Conservation (phyloP, 2,113 vertebrate genomes). For the Peromyscus californicus region DNA sequence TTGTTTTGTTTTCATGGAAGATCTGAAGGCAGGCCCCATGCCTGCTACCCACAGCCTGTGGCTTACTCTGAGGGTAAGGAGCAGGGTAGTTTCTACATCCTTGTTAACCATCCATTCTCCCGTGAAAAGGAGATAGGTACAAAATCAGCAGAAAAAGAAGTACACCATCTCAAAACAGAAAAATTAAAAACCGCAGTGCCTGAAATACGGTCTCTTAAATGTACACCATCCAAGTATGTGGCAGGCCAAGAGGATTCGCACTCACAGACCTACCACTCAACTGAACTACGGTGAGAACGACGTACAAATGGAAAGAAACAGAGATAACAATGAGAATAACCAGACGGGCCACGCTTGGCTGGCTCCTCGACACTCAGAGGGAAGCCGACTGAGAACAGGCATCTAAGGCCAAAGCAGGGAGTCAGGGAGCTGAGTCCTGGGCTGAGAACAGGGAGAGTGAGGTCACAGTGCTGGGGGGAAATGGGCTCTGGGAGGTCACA, state of each 20-base stretch:
- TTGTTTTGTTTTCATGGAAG: background rate
- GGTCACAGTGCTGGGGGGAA: background rate
- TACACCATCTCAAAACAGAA: background rate
- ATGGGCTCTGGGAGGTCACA: background rate
- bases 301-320: background rate
- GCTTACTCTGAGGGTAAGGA: background rate
- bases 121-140: slow-evolving; percentile 40
- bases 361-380: background rate
- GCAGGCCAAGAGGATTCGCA: rapidly evolving
- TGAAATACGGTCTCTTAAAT: background rate
- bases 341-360: background rate
- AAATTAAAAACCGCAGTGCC: background rate
- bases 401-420: background rate
- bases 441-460: background rate
- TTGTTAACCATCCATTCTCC: background rate
- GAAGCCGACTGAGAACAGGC: background rate
- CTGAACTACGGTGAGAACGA: background rate
- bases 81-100: background rate
- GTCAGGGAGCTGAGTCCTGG: background rate
- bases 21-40: background rate
- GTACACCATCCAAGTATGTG: background rate
- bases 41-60: background rate
- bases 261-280: background rate
- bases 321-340: background rate
- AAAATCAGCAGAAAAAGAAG: background rate